Evolutionary conservation across 2,797 vertebrate genomes (phyloP).

Genomic region (Sarcophilus harrisii): DNA sequence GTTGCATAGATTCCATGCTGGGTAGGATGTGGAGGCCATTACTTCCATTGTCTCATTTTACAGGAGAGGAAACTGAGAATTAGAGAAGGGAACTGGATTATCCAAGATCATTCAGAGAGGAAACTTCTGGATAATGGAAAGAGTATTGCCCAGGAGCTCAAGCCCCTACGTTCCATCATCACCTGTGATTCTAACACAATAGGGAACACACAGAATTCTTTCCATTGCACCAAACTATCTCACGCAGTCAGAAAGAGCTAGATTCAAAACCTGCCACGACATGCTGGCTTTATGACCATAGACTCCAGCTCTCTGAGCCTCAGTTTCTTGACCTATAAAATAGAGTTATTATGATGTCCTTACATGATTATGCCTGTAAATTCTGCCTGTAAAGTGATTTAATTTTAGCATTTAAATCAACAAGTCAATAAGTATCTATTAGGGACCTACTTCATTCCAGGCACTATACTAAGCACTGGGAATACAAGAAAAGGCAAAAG

Average conservation of each 20-base stretch:
- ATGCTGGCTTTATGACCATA: neutral
- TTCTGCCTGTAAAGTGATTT: neutral
- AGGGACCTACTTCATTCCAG: neutral
- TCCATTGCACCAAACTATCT: neutral
- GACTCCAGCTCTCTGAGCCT: neutral
- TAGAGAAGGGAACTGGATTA: neutral
- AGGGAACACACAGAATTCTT: neutral
- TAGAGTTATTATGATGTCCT: neutral
- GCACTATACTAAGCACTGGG: neutral
- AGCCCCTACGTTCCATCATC: neutral
- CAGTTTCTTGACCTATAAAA: neutral
- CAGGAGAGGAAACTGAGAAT: neutral
- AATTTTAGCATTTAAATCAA: neutral
- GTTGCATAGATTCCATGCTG: neutral
- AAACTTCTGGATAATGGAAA: neutral
- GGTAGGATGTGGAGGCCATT: neutral
- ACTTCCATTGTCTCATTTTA: neutral
- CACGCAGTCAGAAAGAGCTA: neutral
- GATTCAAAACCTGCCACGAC: neutral
- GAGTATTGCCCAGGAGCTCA: neutral
- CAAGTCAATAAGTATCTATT: neutral
- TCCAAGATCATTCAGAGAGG: neutral
- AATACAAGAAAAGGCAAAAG: neutral
- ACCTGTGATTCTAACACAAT: neutral
- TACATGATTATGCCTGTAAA: neutral